Evolutionary conservation across 1,140 invertebrate genomes (phyloP).

Genomic region (Yoshiicerus persimilis): DNA sequence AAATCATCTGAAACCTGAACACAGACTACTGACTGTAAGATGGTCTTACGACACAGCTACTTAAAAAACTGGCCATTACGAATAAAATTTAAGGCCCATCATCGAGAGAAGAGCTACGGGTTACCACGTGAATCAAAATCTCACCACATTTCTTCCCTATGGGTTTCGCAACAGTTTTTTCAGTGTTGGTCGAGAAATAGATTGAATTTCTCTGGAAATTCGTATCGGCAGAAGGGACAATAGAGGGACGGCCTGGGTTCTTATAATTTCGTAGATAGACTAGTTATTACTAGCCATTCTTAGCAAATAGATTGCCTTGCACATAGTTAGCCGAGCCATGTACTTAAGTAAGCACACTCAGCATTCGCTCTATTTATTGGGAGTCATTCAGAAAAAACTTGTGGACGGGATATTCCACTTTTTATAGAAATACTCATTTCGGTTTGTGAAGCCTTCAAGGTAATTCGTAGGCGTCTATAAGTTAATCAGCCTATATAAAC

Average conservation of each 20-base stretch:
- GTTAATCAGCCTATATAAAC: background rate
- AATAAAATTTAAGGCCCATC: background rate
- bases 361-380: background rate
- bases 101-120: background rate
- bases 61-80: background rate
- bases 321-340: no score
- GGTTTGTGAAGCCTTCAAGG: background rate
- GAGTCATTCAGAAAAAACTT: background rate
- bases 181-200: background rate
- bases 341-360: no score
- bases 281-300: no score
- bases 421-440: background rate
- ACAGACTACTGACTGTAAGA: background rate
- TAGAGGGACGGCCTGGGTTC: no score
- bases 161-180: background rate
- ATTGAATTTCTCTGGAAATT: background rate
- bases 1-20: background rate
- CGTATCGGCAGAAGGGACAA: background rate
- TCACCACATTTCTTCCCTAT: background rate
- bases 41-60: background rate
- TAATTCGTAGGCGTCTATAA: conserved; percentile 14
- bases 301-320: background rate
- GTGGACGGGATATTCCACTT: background rate
- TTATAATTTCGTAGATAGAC: no score
- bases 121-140: background rate